Percentiles rank a stretch among this genome's conserved stretches.
Evolutionary conservation across 2,113 vertebrate species (phyloP).

Genomic region (Platichthys stellatus): DNA sequence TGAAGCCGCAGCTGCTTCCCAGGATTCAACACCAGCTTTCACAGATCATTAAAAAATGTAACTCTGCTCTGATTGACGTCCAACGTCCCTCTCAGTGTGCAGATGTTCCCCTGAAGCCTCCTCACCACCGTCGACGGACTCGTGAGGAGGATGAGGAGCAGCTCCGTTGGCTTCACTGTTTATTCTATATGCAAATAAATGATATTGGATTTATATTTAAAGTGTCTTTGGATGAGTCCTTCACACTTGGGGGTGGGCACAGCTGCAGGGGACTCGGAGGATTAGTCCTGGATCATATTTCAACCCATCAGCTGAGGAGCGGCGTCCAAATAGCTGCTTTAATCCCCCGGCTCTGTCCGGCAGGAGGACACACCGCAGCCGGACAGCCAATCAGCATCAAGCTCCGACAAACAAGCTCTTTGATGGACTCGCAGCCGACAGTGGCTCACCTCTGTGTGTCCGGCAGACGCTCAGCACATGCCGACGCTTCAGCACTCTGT

Average conservation of each 20-base stretch:
- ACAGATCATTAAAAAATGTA: neutral
- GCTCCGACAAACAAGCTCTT: slow-evolving; percentile 43
- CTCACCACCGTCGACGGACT: no score
- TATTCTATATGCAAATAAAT: neutral
- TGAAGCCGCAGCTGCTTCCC: no score
- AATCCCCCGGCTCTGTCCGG: slow-evolving; percentile 63
- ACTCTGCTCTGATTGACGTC: neutral
- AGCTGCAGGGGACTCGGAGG: slow-evolving; percentile 86
- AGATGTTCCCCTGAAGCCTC: no score
- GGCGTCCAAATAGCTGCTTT: slow-evolving; percentile 81
- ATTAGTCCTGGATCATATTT: slow-evolving; percentile 81
- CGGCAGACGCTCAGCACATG: slow-evolving; percentile 43
- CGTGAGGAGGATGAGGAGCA: neutral
- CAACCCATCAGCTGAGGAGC: slow-evolving; percentile 81
- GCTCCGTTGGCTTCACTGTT: neutral
- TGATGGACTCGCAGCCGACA: slow-evolving; percentile 60
- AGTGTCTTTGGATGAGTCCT: slow-evolving; percentile 67
- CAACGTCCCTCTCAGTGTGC: neutral
- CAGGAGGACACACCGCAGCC: slow-evolving; percentile 51
- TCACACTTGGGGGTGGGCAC: slow-evolving; percentile 73
- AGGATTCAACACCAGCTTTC: neutral
- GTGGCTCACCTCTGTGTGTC: slow-evolving; percentile 50
- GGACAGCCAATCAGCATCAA: slow-evolving; percentile 53
- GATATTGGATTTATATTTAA: slow-evolving; percentile 23
- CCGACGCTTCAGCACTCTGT: slow-evolving; percentile 57